These are phyloP conservation scores for Homarus gammarus DNA, from an alignment of 2,888 invertebrate species.

Conservation along the genomic window DNA sequence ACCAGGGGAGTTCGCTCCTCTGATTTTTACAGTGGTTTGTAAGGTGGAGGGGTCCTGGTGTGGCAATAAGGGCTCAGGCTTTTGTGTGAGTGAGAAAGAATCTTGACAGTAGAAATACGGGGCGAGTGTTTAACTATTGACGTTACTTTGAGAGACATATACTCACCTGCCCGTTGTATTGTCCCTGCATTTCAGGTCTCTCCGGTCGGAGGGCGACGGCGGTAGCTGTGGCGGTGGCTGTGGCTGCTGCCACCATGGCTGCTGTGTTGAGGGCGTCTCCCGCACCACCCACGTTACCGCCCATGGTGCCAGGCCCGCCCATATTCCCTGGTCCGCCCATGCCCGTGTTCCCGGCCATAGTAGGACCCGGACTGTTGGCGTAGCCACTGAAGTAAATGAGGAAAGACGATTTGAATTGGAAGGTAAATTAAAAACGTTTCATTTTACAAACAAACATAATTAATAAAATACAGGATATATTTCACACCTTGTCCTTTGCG, in stretches of 20 bases:
- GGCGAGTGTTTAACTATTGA: too few relatives aligned
- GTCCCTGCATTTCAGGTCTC: constrained; percentile 63
- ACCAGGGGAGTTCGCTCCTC: not conserved
- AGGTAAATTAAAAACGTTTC: too few relatives aligned
- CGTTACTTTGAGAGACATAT: too few relatives aligned
- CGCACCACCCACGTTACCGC: constrained; percentile 44
- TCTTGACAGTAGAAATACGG: too few relatives aligned
- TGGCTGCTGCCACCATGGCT: constrained; percentile 70
- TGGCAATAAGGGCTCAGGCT: not conserved
- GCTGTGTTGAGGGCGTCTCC: constrained; percentile 70
- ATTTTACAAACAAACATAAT: too few relatives aligned
- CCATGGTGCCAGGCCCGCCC: constrained; percentile 42
- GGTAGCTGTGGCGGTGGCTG: constrained; percentile 72
- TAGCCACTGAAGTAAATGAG: constrained; percentile 42
- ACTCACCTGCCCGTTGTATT: constrained; percentile 68
- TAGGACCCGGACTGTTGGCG: constrained; percentile 62
- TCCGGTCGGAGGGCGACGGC: constrained; percentile 68
- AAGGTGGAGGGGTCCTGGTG: not conserved
- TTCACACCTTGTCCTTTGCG: not conserved
- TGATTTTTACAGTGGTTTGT: not conserved
- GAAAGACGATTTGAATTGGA: not conserved
- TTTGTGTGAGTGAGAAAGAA: not conserved
- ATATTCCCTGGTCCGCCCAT: constrained; percentile 45
- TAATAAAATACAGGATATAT: not conserved
- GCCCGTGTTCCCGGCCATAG: constrained; percentile 51